These are phyloP conservation scores for Falco concolor DNA, from an alignment of 2,797 vertebrate genomes.

Conservation along the genomic window DNA sequence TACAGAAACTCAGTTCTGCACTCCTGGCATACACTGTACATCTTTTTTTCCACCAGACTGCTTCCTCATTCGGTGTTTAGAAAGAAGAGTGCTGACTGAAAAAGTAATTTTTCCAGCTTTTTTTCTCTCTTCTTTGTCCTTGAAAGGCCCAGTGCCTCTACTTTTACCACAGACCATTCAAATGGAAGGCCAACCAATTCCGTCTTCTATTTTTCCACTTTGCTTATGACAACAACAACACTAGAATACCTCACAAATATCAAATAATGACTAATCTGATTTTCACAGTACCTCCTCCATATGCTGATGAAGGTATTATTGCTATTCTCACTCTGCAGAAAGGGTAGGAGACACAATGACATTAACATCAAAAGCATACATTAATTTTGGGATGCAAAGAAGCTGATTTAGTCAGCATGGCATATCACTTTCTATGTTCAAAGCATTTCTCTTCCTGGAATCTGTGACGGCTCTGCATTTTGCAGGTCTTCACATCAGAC, in stretches of 20 bases:
- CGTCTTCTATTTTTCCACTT: constrained; percentile 7
- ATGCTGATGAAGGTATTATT: constrained; percentile 18
- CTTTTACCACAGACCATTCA: neutral
- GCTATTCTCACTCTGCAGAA: neutral
- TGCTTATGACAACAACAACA: neutral
- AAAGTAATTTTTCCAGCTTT: neutral
- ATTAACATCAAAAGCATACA: constrained; percentile 1
- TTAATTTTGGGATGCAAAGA: neutral
- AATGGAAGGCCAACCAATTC: neutral
- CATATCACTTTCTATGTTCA: neutral
- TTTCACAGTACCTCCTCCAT: constrained; percentile 32
- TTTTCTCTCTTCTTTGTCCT: neutral
- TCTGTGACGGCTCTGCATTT: neutral
- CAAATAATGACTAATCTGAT: constrained; percentile 48
- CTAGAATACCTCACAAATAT: neutral
- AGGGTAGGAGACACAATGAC: neutral
- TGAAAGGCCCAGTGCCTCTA: neutral
- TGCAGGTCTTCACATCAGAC: neutral
- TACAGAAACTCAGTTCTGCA: neutral
- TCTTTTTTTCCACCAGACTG: neutral
- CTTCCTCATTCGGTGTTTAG: neutral
- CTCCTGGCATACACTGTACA: neutral
- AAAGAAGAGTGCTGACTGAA: neutral
- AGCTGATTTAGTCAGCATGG: neutral
- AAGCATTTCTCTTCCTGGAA: neutral